A percentile compares a stretch with the other conserved stretches of the same genome.
Evolutionary conservation across 2,113 vertebrate genomes (phyloP).

Genomic region (Bufo bufo): DNA sequence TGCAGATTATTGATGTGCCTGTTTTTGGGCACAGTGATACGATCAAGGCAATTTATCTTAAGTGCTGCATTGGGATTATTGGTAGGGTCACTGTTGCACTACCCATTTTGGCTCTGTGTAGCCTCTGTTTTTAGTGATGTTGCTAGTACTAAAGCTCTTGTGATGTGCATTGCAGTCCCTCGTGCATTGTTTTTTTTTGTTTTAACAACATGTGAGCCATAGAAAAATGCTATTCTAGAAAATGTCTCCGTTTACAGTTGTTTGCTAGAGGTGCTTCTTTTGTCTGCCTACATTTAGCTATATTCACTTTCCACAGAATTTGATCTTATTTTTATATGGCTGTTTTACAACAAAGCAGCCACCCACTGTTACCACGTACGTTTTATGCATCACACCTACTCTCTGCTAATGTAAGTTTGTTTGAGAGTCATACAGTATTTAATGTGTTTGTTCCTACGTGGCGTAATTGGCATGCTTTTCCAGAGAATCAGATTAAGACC

Average conservation of each 20-base stretch:
- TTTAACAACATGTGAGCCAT: too few relatives aligned
- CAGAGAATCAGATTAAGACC: neutral
- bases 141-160: too few relatives aligned
- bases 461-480: neutral
- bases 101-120: too few relatives aligned
- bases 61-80: too few relatives aligned
- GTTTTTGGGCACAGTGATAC: too few relatives aligned
- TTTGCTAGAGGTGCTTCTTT: neutral
- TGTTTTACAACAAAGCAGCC: neutral
- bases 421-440: conserved; percentile 14
- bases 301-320: neutral
- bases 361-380: neutral
- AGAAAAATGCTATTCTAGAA: neutral
- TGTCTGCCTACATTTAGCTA: neutral
- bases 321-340: neutral
- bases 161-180: too few relatives aligned
- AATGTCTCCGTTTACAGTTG: neutral
- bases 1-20: too few relatives aligned
- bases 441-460: neutral
- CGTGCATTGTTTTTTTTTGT: too few relatives aligned
- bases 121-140: too few relatives aligned
- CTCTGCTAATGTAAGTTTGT: conserved; percentile 18
- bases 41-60: too few relatives aligned
- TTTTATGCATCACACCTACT: conserved; percentile 8
- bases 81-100: too few relatives aligned